These are phyloP conservation scores for Lithophane leautieri DNA, from an alignment of 2,888 invertebrate genomes.

Conservation along the genomic window DNA sequence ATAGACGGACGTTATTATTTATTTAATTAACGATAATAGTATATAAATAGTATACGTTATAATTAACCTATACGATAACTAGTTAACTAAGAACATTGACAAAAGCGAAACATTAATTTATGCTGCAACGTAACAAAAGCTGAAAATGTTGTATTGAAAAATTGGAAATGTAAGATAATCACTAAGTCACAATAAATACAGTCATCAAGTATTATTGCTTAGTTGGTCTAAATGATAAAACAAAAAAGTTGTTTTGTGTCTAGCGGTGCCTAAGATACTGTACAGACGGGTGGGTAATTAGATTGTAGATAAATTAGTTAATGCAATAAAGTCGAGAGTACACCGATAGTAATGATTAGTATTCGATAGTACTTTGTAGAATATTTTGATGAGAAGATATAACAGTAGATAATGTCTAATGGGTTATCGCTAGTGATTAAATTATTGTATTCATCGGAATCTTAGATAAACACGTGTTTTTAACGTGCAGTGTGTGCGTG, in stretches of 20 bases:
- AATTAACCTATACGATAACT: conserved; percentile 1
- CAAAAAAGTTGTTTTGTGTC: conserved; percentile 27
- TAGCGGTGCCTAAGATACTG: conserved; percentile 37
- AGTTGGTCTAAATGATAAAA: conserved; percentile 25
- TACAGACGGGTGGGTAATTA: conserved; percentile 22
- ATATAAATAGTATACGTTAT: not conserved
- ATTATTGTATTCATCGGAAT: conserved; percentile 41
- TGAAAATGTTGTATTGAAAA: not conserved
- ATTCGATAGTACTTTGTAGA: conserved; percentile 25
- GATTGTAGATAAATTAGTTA: conserved; percentile 31
- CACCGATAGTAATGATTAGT: conserved; percentile 32
- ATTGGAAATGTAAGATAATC: conserved; percentile 7
- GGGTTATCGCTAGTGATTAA: conserved; percentile 21
- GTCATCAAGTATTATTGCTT: not conserved
- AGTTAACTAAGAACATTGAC: conserved; percentile 27
- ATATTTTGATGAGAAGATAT: conserved; percentile 21
- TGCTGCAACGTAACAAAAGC: conserved; percentile 41
- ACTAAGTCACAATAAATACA: conserved; percentile 6
- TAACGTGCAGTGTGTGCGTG: conserved; percentile 84
- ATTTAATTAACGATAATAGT: not conserved
- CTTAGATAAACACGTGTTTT: conserved; percentile 71
- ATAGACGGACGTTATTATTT: conserved; percentile 9
- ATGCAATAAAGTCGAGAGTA: conserved; percentile 37
- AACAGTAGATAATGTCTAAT: conserved; percentile 12
- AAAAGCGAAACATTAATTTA: conserved; percentile 28